Evolutionary conservation across 2,113 vertebrate species (phyloP), one percentile per base, ranked within the genome.

Genomic region (Cryptoleucopteryx plumbea): DNA sequence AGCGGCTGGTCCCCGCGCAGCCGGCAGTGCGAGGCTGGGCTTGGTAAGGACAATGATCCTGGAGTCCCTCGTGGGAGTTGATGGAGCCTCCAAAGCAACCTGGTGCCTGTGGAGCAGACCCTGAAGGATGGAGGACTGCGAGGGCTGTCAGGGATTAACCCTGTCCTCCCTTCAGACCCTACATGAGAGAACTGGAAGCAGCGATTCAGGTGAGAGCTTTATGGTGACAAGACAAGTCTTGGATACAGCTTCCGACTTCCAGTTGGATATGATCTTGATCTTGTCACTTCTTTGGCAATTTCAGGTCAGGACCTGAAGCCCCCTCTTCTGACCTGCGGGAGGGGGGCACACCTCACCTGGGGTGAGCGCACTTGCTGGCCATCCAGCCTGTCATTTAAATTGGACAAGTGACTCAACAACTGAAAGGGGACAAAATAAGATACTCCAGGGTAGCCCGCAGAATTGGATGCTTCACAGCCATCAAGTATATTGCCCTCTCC

Each of bases 291-390:
- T 78, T 75, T 25, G 29, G 47, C 32, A 21, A 9, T 81, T 93
- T 79, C 17, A 23, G 25, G 8, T 61, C 19, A 6, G 23, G 68
- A 40, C 6, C 12, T 61, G 48, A 52, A 92, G 34, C 13, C 26
- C 27, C 25, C 7, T 4, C 18, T 73, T 61, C 15, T 65, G 43
- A 66, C 16, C 31, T 43, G 3, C 0, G 0, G 53, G 9, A 43
- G 13, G 1, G 34, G 3, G 9, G 2, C 6, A 38, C 14, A 11
- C 13, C 22, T 25, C 48, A 42, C 13, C 12, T 47, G 13, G 19
- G 10, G 7, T 48, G 56, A 58, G 8, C 2, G 3, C 9, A 26
- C 5, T 29, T 66, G 10, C 52, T 93, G 67, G 15, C 15, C 20
- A 25, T 66, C 70, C 72, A 45, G 16, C 26, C 20, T 52, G 9